These are phyloP conservation scores for Carollia perspicillata DNA, from an alignment of 2,113 vertebrate species.

Conservation along the genomic window DNA sequence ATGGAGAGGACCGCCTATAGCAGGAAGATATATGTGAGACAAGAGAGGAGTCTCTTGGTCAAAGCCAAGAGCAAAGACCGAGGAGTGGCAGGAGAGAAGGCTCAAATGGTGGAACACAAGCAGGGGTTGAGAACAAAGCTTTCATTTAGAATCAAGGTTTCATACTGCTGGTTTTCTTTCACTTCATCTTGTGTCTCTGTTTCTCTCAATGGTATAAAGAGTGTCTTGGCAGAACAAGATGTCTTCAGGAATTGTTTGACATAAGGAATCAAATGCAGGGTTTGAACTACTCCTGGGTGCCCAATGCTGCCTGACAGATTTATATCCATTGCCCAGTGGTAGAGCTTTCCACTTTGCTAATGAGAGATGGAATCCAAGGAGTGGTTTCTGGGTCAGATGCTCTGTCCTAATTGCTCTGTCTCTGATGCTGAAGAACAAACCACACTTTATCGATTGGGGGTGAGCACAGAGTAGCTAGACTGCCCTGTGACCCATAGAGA, in stretches of 20 bases:
- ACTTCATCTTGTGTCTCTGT: neutral
- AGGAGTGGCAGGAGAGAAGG: neutral
- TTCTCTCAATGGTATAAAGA: neutral
- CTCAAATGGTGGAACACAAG: neutral
- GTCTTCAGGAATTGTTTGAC: neutral
- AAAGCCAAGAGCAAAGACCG: neutral
- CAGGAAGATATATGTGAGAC: neutral
- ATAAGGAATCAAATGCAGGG: neutral
- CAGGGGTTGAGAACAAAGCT: neutral
- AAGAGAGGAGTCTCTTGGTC: neutral
- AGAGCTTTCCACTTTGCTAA: neutral
- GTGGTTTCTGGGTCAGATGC: neutral
- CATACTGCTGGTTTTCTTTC: neutral
- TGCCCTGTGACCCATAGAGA: neutral
- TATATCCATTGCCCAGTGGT: neutral
- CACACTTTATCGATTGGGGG: neutral
- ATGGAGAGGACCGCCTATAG: neutral
- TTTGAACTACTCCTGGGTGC: neutral
- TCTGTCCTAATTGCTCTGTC: neutral
- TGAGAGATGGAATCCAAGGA: neutral
- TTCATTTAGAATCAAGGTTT: neutral
- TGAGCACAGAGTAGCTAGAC: neutral
- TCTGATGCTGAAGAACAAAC: conserved; percentile 44
- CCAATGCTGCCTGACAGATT: neutral
- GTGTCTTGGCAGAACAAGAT: neutral